Base-by-base conservation (phyloP, 1,140 invertebrate genomes). In the Zophobas atratus region DNA sequence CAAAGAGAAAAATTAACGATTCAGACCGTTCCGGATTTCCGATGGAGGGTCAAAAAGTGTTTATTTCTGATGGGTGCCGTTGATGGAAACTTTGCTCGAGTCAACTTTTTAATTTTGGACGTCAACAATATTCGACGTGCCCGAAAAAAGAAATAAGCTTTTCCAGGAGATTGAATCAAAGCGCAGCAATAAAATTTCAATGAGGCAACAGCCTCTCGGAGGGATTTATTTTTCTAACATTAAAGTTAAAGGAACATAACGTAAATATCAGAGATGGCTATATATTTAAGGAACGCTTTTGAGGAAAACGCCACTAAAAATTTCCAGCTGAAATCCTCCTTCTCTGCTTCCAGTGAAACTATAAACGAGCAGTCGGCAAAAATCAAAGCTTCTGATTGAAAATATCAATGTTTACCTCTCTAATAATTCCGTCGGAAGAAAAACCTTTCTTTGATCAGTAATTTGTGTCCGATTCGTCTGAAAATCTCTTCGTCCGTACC, bases 281-380 rank as follows among this genome's bases (percentile, higher is more conserved):
- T 67, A 67, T 67, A 67, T 67, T 67, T 67, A 67, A 39, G 8
- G 36, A 67, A 39, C 8, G 20, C 60, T 43, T 39, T 67, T 43
- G 60, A 67, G 60, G 33, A 43, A 67, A 63, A 34, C 57, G 35
- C 57, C 36, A 63, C 34, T 63, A 39, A 63, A 63, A 67, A 67
- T 67, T 67, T 67, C 60, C 60, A 67, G 60, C 39, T 67, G 60
- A 67, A 67, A 43, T 67, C n/a, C n/a, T 51, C 49, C 20, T 20
- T 51, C 49, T 2, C 4, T 51, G 6, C 49, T 43, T 67, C 60
- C 38, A 67, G 32, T 39, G 43, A 39, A 67, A 67, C 60, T 41
- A 67, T 67, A 67, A 67, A 67, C 38, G 60, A 67, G 60, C 60
- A 67, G 60, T 67, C 60, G 60, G 60, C 60, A 67, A 67, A 67